These are phyloP conservation scores for Benitochromis conjunctus DNA, from an alignment of 2,113 vertebrate genomes.

Conservation along the genomic window DNA sequence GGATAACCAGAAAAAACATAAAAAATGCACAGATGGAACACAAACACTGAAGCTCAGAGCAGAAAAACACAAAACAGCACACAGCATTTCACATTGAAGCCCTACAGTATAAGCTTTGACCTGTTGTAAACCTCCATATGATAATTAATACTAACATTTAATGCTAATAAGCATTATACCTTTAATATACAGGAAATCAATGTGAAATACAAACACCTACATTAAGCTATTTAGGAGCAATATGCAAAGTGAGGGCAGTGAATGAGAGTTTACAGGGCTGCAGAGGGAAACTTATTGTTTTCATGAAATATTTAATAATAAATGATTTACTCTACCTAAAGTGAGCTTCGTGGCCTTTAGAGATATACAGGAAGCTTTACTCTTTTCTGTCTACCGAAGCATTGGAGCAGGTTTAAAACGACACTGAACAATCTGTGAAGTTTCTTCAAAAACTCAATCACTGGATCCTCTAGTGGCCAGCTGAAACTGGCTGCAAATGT, in stretches of 20 bases:
- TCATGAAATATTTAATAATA: not conserved
- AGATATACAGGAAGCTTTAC: not conserved
- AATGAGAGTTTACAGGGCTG: not conserved
- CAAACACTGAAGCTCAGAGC: not conserved
- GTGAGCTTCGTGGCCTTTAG: not conserved
- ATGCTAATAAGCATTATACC: not conserved
- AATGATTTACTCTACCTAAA: not conserved
- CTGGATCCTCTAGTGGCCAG: too few relatives aligned
- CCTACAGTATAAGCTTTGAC: accelerated
- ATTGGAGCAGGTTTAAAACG: not conserved
- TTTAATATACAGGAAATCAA: not conserved
- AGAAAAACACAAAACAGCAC: not conserved
- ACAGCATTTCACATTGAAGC: not conserved
- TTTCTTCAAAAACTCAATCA: not conserved
- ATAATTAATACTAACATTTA: not conserved
- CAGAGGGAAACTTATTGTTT: not conserved
- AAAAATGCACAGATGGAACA: not conserved
- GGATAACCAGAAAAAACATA: not conserved
- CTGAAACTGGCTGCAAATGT: not conserved
- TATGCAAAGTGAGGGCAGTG: not conserved
- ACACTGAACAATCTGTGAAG: not conserved
- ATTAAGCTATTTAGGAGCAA: not conserved
- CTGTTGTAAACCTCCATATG: accelerated
- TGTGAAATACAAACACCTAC: not conserved
- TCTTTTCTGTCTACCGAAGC: not conserved